Evolutionary conservation across 2,797 vertebrate genomes (phyloP).

Genomic region (Trachops cirrhosus): DNA sequence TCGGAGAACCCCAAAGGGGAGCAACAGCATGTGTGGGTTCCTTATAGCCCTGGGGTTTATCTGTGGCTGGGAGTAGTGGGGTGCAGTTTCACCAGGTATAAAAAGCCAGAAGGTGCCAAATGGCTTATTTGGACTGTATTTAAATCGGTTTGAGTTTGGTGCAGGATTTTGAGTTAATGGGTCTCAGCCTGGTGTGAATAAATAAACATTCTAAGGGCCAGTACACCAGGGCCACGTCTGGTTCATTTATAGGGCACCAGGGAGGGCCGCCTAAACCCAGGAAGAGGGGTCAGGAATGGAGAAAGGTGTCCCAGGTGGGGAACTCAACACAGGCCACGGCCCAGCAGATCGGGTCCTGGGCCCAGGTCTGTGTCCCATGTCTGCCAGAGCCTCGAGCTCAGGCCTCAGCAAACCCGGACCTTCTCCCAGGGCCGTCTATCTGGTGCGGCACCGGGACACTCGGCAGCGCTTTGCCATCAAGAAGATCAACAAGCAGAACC

Average conservation of each 20-base stretch:
- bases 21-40: not conserved
- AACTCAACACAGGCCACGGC: not conserved
- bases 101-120: not conserved
- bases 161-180: not conserved
- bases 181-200: not conserved
- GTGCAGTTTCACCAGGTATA: not conserved
- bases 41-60: not conserved
- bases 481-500: constrained; percentile 99
- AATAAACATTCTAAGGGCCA: not conserved
- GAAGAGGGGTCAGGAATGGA: not conserved
- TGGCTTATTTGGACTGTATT: not conserved
- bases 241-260: not conserved
- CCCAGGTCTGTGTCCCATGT: fast-evolving
- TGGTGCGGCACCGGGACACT: constrained; percentile 95
- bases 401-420: not conserved
- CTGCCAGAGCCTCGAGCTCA: fast-evolving
- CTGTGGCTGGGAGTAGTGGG: not conserved
- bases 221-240: no score
- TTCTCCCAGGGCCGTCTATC: constrained; percentile 89
- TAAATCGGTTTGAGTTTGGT: not conserved
- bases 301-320: not conserved
- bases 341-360: no score
- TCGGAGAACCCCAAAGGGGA: not conserved
- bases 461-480: constrained; percentile 98
- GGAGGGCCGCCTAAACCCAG: not conserved